Evolutionary conservation across 1,140 invertebrate species (phyloP).

Genomic region (Meloidogyne floridensis): DNA sequence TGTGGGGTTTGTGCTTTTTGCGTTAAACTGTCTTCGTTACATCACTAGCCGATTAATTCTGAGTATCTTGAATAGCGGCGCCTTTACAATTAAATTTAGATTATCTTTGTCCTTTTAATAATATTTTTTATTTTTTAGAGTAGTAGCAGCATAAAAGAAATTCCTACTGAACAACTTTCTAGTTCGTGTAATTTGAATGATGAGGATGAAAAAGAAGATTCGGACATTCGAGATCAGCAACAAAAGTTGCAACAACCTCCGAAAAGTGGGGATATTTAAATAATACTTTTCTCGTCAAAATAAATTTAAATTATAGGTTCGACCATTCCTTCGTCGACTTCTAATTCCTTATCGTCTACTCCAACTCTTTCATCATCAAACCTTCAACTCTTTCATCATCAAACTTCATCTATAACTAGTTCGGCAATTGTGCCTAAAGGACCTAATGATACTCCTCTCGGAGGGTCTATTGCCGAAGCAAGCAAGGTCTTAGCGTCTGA

Average conservation of each 20-base stretch:
- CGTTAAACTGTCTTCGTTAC: not conserved
- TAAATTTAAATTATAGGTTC: not conserved
- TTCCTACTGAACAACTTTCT: constrained; percentile 11
- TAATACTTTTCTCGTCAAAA: no score
- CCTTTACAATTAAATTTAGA: not conserved
- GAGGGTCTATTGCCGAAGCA: not conserved
- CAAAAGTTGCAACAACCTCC: not conserved
- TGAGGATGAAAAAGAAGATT: constrained; percentile 18
- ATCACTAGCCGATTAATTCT: not conserved
- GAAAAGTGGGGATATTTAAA: not conserved
- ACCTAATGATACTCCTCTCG: not conserved
- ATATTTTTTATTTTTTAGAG: not conserved
- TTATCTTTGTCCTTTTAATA: not conserved
- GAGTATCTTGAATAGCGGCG: not conserved
- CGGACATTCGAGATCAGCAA: constrained; percentile 19
- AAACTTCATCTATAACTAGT: not conserved
- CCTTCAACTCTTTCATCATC: not conserved
- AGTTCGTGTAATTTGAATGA: not conserved
- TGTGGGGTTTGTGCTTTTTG: not conserved
- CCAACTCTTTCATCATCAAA: not conserved
- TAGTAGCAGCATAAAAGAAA: constrained; percentile 16
- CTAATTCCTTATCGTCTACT: not conserved
- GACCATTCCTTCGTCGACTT: not conserved
- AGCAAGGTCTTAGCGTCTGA: not conserved
- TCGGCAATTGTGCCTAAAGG: not conserved